phyloP scores from a whole-genome alignment of 2,797 vertebrate species.

The Avahi laniger region DNA sequence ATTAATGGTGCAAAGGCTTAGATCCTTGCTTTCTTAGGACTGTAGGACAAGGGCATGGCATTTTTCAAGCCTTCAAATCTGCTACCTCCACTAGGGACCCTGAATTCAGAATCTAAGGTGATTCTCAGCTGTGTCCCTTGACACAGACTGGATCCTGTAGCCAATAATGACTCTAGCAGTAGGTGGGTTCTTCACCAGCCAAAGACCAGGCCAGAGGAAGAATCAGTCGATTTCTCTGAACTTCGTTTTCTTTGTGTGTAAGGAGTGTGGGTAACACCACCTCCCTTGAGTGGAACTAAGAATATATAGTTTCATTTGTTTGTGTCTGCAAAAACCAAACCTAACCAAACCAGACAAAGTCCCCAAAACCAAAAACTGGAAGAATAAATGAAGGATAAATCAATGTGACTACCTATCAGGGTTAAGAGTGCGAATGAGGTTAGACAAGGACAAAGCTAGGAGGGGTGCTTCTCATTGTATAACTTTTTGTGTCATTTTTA shows the following conservation, averaged over 20 bases:
- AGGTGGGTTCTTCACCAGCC: background rate
- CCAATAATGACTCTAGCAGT: background rate
- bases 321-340: background rate
- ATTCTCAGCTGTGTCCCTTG: background rate
- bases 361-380: background rate
- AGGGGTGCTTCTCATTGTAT: background rate
- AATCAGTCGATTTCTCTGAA: background rate
- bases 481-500: background rate
- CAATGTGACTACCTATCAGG: background rate
- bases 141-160: background rate
- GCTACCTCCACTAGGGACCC: background rate
- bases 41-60: background rate
- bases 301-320: background rate
- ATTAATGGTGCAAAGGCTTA: background rate
- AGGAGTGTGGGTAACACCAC: background rate
- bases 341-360: background rate
- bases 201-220: background rate
- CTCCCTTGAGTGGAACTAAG: background rate
- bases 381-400: background rate
- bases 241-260: background rate
- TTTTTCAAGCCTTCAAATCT: background rate
- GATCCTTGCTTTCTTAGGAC: background rate
- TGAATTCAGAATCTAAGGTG: background rate
- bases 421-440: background rate
- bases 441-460: background rate